Evolutionary conservation across 1,140 invertebrate genomes (phyloP).

Genomic region (Nephila pilipes): DNA sequence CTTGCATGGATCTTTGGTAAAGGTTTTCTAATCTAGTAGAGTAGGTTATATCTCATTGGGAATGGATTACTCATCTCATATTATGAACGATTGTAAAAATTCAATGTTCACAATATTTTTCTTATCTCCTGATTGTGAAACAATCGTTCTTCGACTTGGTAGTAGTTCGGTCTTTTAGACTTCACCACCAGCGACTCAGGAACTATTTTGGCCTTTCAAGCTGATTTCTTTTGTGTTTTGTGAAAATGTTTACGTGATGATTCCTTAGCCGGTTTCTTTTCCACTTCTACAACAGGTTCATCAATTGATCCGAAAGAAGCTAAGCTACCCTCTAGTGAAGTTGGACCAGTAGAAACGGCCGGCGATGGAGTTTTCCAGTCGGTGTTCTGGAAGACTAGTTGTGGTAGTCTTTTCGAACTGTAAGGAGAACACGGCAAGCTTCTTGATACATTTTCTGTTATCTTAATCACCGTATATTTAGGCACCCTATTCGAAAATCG

Average conservation of each 20-base stretch:
- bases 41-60: no score
- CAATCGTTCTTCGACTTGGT: no score
- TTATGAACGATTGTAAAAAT: no score
- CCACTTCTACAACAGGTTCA: not conserved
- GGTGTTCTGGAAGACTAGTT: not conserved
- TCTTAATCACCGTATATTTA: constrained; percentile 30
- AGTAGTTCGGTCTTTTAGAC: no score
- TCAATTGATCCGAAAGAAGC: constrained; percentile 47
- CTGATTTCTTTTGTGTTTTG: not conserved
- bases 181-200: constrained; percentile 20
- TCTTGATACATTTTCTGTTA: constrained; percentile 47
- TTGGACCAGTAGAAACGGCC: not conserved
- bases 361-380: constrained; percentile 36
- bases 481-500: not conserved
- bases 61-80: no score
- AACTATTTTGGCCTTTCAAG: not conserved
- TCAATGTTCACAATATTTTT: no score
- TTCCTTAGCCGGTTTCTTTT: not conserved
- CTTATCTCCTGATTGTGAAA: no score
- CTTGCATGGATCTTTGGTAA: no score
- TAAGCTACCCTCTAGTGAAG: constrained; percentile 10
- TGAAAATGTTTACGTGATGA: not conserved
- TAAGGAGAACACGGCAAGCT: constrained; percentile 71
- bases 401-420: not conserved
- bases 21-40: no score